phyloP scores from a whole-genome alignment of 2,113 vertebrate species.

The Aegithalos caudatus region DNA sequence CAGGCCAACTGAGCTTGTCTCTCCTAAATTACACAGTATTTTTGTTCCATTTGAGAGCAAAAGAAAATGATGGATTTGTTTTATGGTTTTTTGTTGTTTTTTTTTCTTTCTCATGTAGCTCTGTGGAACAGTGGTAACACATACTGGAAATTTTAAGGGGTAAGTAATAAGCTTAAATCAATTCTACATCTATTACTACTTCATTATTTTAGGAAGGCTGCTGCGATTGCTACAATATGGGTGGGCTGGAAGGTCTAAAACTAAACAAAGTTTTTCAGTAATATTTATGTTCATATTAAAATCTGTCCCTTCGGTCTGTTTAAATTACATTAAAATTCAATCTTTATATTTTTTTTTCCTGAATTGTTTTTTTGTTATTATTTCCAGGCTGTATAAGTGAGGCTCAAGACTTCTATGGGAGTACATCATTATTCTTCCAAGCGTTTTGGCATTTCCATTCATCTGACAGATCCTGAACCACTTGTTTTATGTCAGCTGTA shows the following conservation, averaged over 20 bases:
- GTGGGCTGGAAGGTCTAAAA: neutral
- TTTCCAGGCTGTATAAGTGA: slow-evolving; percentile 51
- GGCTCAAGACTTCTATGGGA: slow-evolving; percentile 1
- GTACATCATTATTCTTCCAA: neutral
- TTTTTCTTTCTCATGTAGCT: slow-evolving; percentile 56
- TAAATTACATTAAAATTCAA: neutral
- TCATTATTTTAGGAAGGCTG: neutral
- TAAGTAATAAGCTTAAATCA: slow-evolving; percentile 28
- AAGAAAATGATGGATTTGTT: neutral
- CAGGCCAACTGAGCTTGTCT: neutral
- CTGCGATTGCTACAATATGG: neutral
- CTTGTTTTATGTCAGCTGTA: neutral
- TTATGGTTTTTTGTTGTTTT: neutral
- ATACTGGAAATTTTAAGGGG: slow-evolving; percentile 56
- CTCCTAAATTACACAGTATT: neutral
- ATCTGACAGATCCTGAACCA: slow-evolving; percentile 23
- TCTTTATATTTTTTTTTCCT: neutral
- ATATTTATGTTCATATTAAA: neutral
- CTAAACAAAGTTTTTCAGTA: neutral
- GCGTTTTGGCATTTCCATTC: neutral
- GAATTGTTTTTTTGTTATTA: neutral
- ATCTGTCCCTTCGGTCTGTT: neutral
- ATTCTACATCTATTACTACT: neutral
- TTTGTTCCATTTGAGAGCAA: neutral
- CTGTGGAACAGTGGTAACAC: slow-evolving; percentile 76